A percentile compares a stretch with the other conserved stretches of the same genome.
Conservation (phyloP, 2,113 vertebrate species). For the Larimichthys crocea region DNA sequence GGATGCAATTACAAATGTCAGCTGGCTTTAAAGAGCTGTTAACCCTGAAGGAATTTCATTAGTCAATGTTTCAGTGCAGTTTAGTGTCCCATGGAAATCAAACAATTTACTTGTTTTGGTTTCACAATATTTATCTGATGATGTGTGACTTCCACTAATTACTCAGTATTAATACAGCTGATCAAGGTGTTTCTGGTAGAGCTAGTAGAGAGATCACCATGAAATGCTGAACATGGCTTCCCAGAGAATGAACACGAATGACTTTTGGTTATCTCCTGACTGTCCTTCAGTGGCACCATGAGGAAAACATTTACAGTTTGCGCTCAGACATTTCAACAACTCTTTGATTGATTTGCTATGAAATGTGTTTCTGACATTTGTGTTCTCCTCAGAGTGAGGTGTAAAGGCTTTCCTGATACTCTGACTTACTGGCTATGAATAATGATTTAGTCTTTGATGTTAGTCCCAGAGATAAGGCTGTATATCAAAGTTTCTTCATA, state of each 20-base stretch:
- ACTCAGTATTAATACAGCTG: neutral
- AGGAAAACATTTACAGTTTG: too few species aligned
- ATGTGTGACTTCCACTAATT: neutral
- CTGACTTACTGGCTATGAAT: neutral
- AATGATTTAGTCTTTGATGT: neutral
- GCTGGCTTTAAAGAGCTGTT: constrained; percentile 27
- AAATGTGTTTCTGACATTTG: neutral
- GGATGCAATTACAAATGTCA: constrained; percentile 41
- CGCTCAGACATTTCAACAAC: too few species aligned
- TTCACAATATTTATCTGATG: neutral
- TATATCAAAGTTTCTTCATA: neutral
- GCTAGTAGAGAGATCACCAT: neutral
- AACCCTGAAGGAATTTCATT: constrained; percentile 40
- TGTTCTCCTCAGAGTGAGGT: neutral
- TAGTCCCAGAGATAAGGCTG: neutral
- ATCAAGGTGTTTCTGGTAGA: neutral
- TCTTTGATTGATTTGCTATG: too few species aligned
- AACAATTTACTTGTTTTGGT: neutral
- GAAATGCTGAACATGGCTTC: neutral
- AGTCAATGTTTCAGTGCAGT: neutral
- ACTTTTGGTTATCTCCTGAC: too few species aligned
- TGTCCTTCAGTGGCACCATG: too few species aligned
- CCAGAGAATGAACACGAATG: too few species aligned
- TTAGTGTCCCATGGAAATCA: neutral
- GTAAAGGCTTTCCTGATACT: too few species aligned